These are phyloP conservation scores for Drosophila ohnishii DNA, from an alignment of 1,140 invertebrate species.

Conservation along the genomic window DNA sequence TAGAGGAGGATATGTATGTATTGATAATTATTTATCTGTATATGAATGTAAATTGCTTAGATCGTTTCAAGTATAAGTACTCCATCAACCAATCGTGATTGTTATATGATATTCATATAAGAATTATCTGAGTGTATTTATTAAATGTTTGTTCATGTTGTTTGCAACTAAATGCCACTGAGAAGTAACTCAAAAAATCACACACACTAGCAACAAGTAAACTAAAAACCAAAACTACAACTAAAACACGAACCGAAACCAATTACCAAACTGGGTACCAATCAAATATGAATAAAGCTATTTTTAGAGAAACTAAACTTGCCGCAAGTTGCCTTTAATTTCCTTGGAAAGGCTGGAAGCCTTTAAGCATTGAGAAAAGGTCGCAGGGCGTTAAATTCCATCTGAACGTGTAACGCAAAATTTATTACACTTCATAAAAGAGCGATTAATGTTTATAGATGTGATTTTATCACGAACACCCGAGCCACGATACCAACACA, in stretches of 20 bases:
- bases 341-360: not conserved
- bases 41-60: slow-evolving; percentile 57
- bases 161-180: slow-evolving; percentile 67
- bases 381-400: slow-evolving; percentile 47
- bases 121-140: slow-evolving; percentile 61
- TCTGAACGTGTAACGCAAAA: slow-evolving; percentile 59
- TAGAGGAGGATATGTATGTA: slow-evolving; percentile 25
- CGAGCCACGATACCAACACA: slow-evolving; percentile 22
- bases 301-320: slow-evolving; percentile 76
- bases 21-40: slow-evolving; percentile 54
- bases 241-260: slow-evolving; percentile 43
- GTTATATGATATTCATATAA: slow-evolving; percentile 82
- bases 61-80: slow-evolving; percentile 58
- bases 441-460: slow-evolving; percentile 82
- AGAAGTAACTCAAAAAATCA: slow-evolving; percentile 51
- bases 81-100: slow-evolving; percentile 62
- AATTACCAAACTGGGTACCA: slow-evolving; percentile 79
- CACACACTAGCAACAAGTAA: slow-evolving; percentile 37
- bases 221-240: slow-evolving; percentile 12
- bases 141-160: slow-evolving; percentile 79
- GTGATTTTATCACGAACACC: slow-evolving; percentile 77
- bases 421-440: slow-evolving; percentile 81
- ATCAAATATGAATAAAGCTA: slow-evolving; percentile 80
- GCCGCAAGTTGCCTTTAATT: slow-evolving; percentile 17
- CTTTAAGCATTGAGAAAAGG: slow-evolving; percentile 13